These are phyloP conservation scores for Drosophila melanosoma DNA, from an alignment of 2,888 invertebrate species.

Conservation along the genomic window DNA sequence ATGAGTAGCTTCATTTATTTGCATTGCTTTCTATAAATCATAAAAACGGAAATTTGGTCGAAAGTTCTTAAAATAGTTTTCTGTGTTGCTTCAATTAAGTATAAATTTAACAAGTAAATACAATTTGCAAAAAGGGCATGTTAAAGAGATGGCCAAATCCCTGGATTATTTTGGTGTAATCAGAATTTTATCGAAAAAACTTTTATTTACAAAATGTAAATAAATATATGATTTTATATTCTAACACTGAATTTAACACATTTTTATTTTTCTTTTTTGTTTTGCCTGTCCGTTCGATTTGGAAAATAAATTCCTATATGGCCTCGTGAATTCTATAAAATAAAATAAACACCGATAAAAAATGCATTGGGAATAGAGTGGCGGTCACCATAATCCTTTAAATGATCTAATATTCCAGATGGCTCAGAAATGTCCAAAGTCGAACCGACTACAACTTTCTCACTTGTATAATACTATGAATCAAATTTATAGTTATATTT, in stretches of 20 bases:
- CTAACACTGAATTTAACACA: not conserved
- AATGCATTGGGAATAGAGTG: too few relatives aligned
- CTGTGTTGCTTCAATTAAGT: not conserved
- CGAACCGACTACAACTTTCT: too few relatives aligned
- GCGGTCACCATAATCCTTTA: too few relatives aligned
- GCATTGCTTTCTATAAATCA: not conserved
- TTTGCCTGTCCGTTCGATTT: not conserved
- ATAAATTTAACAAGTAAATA: not conserved
- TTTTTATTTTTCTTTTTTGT: not conserved
- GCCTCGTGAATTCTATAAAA: not conserved
- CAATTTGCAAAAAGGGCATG: too few relatives aligned
- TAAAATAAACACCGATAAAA: not conserved
- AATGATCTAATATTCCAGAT: not conserved
- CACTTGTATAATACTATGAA: too few relatives aligned
- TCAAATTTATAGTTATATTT: not conserved
- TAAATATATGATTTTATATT: not conserved
- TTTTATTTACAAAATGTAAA: not conserved
- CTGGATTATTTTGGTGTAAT: not conserved
- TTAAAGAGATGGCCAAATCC: too few relatives aligned
- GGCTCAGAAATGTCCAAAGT: not conserved
- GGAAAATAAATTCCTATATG: not conserved
- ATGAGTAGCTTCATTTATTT: not conserved
- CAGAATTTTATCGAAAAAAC: not conserved
- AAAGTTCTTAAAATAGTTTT: not conserved
- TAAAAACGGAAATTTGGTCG: not conserved